These are phyloP conservation scores for Ceriagrion tenellum DNA, from an alignment of 2,888 invertebrate genomes.

Conservation along the genomic window DNA sequence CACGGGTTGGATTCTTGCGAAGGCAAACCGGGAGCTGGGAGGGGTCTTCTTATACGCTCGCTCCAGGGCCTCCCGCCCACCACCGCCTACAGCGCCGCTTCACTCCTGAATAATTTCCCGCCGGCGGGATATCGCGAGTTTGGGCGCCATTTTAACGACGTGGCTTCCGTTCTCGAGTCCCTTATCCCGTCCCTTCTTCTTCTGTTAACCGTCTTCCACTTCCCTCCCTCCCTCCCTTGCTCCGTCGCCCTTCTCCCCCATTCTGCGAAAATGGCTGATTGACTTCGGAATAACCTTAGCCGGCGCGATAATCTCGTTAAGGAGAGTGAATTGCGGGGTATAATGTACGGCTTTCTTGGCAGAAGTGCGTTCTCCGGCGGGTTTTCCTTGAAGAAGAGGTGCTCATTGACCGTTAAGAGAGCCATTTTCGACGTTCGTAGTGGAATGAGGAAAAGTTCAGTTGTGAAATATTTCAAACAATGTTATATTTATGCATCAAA, in stretches of 20 bases:
- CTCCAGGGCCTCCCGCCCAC: slow-evolving; percentile 43
- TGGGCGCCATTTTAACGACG: slow-evolving; percentile 67
- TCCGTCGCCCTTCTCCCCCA: neutral
- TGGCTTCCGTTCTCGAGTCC: slow-evolving; percentile 50
- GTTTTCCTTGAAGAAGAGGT: neutral
- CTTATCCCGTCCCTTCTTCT: slow-evolving; percentile 38
- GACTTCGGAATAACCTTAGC: slow-evolving; percentile 62
- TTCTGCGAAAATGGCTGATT: slow-evolving; percentile 53
- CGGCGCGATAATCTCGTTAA: slow-evolving; percentile 44
- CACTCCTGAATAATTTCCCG: slow-evolving; percentile 64
- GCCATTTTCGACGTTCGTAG: too few species aligned
- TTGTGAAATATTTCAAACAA: too few species aligned
- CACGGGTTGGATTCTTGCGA: neutral
- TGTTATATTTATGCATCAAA: too few species aligned
- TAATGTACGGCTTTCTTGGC: slow-evolving; percentile 14
- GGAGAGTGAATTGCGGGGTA: neutral
- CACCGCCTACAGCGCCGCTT: slow-evolving; percentile 12
- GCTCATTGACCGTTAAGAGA: too few species aligned
- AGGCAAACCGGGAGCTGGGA: neutral
- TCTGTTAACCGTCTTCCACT: neutral
- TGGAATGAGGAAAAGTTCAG: too few species aligned
- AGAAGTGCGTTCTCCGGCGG: neutral
- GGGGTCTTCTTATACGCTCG: slow-evolving; percentile 24
- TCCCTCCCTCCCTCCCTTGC: neutral
- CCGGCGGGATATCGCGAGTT: slow-evolving; percentile 61